These are phyloP conservation scores for Horisme vitalbata DNA, from an alignment of 2,888 invertebrate species.

Conservation along the genomic window DNA sequence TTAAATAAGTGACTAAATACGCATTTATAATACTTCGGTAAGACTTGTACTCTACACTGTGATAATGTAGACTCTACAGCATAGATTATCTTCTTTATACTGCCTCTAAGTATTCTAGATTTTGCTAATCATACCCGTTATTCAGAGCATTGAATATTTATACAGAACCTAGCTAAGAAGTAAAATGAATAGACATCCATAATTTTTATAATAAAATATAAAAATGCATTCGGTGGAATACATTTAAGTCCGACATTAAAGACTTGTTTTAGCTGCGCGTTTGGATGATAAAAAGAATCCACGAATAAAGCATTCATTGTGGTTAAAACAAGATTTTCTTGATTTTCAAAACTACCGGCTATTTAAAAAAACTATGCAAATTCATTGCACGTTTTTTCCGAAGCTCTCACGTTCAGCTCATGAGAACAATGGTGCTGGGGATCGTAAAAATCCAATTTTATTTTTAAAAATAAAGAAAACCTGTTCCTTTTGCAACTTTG, in stretches of 20 bases:
- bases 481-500: neutral
- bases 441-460: neutral
- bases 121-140: too few species aligned
- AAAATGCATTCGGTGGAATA: slow-evolving; percentile 19
- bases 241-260: slow-evolving; percentile 25
- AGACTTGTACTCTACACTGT: too few species aligned
- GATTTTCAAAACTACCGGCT: neutral
- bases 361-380: neutral
- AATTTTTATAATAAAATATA: neutral
- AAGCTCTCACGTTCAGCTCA: neutral
- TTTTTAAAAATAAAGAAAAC: neutral
- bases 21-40: too few species aligned
- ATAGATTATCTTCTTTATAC: too few species aligned
- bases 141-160: neutral
- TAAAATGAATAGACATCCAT: neutral
- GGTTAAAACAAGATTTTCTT: slow-evolving; percentile 4
- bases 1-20: too few species aligned
- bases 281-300: slow-evolving; percentile 17
- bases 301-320: slow-evolving; percentile 14
- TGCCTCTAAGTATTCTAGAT: too few species aligned
- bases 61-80: too few species aligned
- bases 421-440: neutral
- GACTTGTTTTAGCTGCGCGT: slow-evolving; percentile 24
- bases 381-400: neutral
- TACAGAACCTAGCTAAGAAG: neutral